Evolutionary conservation across 2,888 invertebrate species (phyloP).

Genomic region (Germaria angustata): DNA sequence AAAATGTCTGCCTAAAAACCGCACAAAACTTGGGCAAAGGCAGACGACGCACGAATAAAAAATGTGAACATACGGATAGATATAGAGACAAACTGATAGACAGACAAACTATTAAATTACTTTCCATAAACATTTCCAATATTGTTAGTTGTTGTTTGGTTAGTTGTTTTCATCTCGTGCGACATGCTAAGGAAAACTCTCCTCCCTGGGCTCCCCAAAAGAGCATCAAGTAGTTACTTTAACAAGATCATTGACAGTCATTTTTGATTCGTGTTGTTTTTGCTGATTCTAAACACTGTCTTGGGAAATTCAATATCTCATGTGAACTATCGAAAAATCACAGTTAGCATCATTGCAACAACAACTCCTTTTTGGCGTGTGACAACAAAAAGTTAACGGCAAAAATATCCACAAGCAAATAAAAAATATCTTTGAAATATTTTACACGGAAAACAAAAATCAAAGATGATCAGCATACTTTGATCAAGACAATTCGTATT

Average conservation of each 20-base stretch:
- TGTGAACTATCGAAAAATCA: constrained; percentile 59
- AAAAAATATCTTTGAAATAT: constrained; percentile 40
- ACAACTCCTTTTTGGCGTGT: constrained; percentile 63
- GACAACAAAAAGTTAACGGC: constrained; percentile 63
- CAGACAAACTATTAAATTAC: constrained; percentile 44
- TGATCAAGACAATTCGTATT: constrained; percentile 21
- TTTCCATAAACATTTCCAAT: not conserved
- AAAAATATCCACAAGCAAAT: constrained; percentile 26
- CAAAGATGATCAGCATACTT: constrained; percentile 28
- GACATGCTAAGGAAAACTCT: not conserved
- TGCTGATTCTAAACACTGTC: not conserved
- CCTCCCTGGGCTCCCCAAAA: not conserved
- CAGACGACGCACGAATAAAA: too few species aligned
- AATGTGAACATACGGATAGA: too few species aligned
- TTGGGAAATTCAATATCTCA: constrained; percentile 61
- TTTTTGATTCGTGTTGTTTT: constrained; percentile 13
- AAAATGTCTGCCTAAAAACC: constrained; percentile 23
- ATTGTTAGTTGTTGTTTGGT: not conserved
- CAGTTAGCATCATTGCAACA: constrained; percentile 31
- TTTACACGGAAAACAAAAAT: constrained; percentile 8
- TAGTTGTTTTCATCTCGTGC: not conserved
- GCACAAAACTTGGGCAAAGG: too few species aligned
- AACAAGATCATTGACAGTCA: constrained; percentile 59
- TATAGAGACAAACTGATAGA: not conserved
- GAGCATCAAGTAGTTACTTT: constrained; percentile 10